These are phyloP conservation scores for Chiroxiphia lanceolata DNA, from an alignment of 2,797 vertebrate genomes.

Conservation along the genomic window DNA sequence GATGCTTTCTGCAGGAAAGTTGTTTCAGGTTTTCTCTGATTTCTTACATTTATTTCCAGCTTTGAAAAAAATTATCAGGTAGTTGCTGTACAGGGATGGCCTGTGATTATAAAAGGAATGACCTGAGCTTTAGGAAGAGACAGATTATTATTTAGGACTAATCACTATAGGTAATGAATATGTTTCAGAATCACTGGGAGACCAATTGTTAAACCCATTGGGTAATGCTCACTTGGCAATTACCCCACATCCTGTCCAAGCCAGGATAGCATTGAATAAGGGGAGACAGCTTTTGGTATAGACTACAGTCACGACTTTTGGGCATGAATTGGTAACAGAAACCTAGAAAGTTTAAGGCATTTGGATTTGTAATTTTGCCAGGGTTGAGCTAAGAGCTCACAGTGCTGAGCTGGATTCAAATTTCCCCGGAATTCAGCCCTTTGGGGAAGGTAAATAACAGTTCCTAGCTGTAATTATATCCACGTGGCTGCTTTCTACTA, in stretches of 20 bases:
- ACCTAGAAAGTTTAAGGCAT: not conserved
- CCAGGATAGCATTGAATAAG: not conserved
- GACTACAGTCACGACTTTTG: not conserved
- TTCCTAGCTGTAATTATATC: constrained; percentile 31
- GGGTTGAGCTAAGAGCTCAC: constrained; percentile 6
- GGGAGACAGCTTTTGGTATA: not conserved
- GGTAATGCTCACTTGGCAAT: not conserved
- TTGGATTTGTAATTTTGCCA: constrained; percentile 1
- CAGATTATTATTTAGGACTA: not conserved
- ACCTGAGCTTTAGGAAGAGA: not conserved
- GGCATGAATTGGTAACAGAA: not conserved
- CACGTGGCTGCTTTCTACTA: constrained; percentile 47
- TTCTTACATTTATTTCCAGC: not conserved
- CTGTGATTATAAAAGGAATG: not conserved
- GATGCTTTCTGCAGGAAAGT: not conserved
- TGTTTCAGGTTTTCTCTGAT: not conserved
- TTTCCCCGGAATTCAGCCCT: not conserved
- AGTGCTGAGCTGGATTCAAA: not conserved
- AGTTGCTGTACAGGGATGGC: not conserved
- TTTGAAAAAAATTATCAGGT: not conserved
- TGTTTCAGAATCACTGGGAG: not conserved
- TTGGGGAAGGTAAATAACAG: constrained; percentile 33
- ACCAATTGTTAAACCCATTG: fast-evolving
- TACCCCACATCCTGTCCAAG: not conserved
- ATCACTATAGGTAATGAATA: not conserved